phyloP scores from a whole-genome alignment of 2,888 invertebrate species.

The Neoascia interrupta region DNA sequence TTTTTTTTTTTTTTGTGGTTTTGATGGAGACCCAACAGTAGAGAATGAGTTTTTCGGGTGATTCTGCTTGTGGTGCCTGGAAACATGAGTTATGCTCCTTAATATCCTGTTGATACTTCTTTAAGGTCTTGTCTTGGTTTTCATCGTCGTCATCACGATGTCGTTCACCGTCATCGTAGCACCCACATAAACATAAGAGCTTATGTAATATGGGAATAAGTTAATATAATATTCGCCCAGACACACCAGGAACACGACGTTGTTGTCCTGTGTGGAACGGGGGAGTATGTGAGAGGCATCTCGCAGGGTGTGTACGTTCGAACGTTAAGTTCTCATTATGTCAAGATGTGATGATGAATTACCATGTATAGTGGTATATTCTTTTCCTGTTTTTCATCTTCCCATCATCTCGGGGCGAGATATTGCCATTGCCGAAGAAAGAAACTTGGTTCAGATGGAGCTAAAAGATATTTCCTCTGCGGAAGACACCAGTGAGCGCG shows the following conservation, averaged over 20 bases:
- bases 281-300: background rate
- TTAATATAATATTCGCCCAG: conserved; percentile 50
- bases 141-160: conserved; percentile 55
- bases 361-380: conserved; percentile 59
- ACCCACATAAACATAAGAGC: conserved; percentile 58
- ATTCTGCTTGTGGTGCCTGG: background rate
- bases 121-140: conserved; percentile 55
- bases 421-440: conserved; percentile 10
- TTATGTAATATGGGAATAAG: conserved; percentile 51
- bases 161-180: conserved; percentile 46
- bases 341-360: conserved; percentile 66
- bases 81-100: conserved; percentile 59
- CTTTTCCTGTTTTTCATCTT: conserved; percentile 4
- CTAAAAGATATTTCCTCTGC: background rate
- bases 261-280: background rate
- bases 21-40: conserved; percentile 6
- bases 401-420: background rate
- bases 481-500: background rate
- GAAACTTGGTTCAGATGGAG: background rate
- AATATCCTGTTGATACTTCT: conserved; percentile 64
- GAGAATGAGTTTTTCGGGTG: conserved; percentile 29
- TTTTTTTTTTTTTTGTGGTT: conserved; percentile 4
- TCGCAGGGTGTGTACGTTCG: conserved; percentile 16
- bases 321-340: conserved; percentile 67
- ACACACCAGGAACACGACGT: background rate